Conservation (phyloP, 2,797 vertebrate genomes). For the Notolepis coatsorum region DNA sequence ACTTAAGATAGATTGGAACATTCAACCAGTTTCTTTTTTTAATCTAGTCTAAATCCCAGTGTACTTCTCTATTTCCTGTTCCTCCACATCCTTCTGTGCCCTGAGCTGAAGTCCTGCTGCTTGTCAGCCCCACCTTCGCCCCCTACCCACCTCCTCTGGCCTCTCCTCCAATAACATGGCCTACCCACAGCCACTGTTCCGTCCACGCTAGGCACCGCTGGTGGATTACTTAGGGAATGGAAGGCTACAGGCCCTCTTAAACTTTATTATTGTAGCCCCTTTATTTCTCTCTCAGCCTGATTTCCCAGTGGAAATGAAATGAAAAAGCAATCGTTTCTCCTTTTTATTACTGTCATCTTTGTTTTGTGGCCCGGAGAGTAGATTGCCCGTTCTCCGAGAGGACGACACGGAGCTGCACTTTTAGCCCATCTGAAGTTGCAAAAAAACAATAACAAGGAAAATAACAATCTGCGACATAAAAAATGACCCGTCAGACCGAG, state of each 20-base stretch:
- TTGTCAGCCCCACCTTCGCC: constrained; percentile 11
- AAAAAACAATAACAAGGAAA: constrained; percentile 72
- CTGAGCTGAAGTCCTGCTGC: constrained; percentile 15
- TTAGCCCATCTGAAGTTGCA: constrained; percentile 67
- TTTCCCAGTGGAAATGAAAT: constrained; percentile 85
- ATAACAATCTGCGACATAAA: constrained; percentile 67
- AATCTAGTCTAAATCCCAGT: too few species aligned
- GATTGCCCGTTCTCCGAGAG: constrained; percentile 73
- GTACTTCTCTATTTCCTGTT: too few species aligned
- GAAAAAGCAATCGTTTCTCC: constrained; percentile 80
- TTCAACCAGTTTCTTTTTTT: too few species aligned
- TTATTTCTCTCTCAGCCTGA: constrained; percentile 81
- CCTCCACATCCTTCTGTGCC: constrained; percentile 1
- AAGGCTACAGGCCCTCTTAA: constrained; percentile 80
- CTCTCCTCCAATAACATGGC: constrained; percentile 62
- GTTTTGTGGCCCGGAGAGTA: constrained; percentile 78
- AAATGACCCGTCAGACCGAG: constrained; percentile 63
- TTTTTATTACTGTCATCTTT: constrained; percentile 86
- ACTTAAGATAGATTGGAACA: too few species aligned
- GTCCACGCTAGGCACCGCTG: constrained; percentile 58
- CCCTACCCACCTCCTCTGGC: constrained; percentile 40
- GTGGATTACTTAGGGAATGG: constrained; percentile 72
- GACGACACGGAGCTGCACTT: constrained; percentile 70
- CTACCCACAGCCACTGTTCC: constrained; percentile 62
- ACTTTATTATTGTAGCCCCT: constrained; percentile 83